Conservation (phyloP, 1,140 invertebrate species). For the Drosophila yakuba region DNA sequence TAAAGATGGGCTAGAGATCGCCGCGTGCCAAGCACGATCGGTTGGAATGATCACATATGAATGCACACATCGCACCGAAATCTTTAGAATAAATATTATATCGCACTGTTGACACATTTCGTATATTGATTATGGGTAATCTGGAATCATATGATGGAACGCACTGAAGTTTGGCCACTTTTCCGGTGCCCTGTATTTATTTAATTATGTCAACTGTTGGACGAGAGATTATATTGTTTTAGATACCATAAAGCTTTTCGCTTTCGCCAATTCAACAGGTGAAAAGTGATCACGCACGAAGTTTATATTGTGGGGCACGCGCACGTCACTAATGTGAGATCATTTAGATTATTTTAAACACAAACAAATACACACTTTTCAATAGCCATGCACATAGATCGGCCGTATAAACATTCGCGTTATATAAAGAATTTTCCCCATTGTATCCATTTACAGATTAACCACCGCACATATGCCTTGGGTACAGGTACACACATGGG, state of each 20-base stretch:
- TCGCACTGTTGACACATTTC: constrained; percentile 11
- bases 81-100: constrained; percentile 21
- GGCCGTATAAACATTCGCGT: constrained; percentile 25
- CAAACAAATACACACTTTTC: constrained; percentile 39
- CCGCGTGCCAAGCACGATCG: constrained; percentile 13
- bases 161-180: background rate
- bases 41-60: background rate
- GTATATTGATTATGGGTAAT: constrained; percentile 2
- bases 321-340: constrained; percentile 41
- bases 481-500: background rate
- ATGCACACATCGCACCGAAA: background rate
- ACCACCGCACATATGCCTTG: constrained; percentile 10
- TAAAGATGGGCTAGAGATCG: constrained; percentile 8
- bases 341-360: constrained; percentile 50
- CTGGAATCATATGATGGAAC: constrained; percentile 30
- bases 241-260: constrained; percentile 25
- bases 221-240: constrained; percentile 32
- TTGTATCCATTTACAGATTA: constrained; percentile 39
- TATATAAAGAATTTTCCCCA: constrained; percentile 27
- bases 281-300: constrained; percentile 31
- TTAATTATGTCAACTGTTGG: constrained; percentile 28
- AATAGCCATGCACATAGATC: constrained; percentile 12
- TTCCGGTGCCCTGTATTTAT: constrained; percentile 2
- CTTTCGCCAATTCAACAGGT: constrained; percentile 31
- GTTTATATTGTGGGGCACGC: constrained; percentile 15